Evolutionary conservation across 1,140 invertebrate genomes (phyloP), one percentile per base, ranked within the genome.

Genomic region (Mercenaria mercenaria): DNA sequence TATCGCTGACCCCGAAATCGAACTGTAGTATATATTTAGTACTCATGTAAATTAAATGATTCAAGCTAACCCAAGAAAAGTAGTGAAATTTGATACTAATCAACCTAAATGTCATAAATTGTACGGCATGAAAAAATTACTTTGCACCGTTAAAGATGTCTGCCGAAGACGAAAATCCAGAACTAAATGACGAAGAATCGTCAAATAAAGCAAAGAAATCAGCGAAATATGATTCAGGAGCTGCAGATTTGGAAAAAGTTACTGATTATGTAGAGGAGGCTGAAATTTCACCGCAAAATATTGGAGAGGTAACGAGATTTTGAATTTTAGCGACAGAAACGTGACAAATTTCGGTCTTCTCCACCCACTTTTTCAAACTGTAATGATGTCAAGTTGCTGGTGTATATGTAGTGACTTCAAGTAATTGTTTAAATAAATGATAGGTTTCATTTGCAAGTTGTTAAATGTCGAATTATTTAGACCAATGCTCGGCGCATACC

Each of bases 221-320:
- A 72, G 95, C 93, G n/a, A 95, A 95, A 90, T 95, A 96, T 86
- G 95, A 96, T 90, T 94, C 93, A 10, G 94, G 95, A 15, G 95
- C 95, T 23, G 95, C 95, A 29, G 95, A 96, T 91, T 90, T 96
- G 47, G 95, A 96, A 90, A 96, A 96, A 91, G 95, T 96, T 15
- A 96, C 95, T 79, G 95, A 96, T 87, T 96, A 95, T 94, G 95
- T 94, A 4, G 95, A 96, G 88, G 95, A 96, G 89, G 93, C 92
- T 29, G 95, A 96, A 92, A 96, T 96, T 59, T 93, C 94, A 13
- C 91, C 93, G 13, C 94, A 95, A 86, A 93, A 93, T 87, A 95
- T 95, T 74, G 93, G 94, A 72, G 94, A 95, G 93, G 95, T 95
- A 91, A 93, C 92, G 91, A 84, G 67, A 50, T 18, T 50, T 47